phyloP scores from a whole-genome alignment of 2,888 invertebrate species.

The Ceriagrion tenellum region DNA sequence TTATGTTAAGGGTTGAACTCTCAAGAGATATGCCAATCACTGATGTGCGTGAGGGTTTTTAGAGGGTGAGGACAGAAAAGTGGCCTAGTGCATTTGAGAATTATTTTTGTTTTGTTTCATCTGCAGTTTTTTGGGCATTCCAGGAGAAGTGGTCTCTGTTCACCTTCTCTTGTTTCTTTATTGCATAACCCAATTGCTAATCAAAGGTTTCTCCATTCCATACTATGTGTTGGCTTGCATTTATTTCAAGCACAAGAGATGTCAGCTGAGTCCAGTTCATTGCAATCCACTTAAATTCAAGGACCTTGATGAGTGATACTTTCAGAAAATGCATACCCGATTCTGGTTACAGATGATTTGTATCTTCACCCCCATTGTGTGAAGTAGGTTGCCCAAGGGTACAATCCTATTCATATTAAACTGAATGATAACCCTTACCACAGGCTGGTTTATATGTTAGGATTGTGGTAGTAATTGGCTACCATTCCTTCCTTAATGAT shows the following conservation, averaged over 20 bases:
- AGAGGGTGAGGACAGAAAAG: conserved; percentile 10
- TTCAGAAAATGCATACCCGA: background rate
- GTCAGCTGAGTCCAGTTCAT: background rate
- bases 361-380: background rate
- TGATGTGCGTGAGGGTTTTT: conserved; percentile 38
- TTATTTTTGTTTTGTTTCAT: conserved; percentile 5
- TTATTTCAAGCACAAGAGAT: background rate
- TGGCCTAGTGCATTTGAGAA: conserved; percentile 47
- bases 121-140: conserved; percentile 25
- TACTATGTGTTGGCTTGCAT: background rate
- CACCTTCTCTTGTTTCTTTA: background rate
- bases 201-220: background rate
- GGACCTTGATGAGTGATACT: background rate
- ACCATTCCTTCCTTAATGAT: background rate
- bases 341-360: background rate
- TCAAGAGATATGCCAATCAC: conserved; percentile 42
- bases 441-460: background rate
- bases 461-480: background rate
- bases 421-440: background rate
- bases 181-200: background rate
- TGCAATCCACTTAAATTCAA: conserved; percentile 7
- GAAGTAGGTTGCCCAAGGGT: background rate
- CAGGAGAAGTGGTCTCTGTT: conserved; percentile 30
- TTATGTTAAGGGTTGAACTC: conserved; percentile 33
- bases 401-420: background rate